Evolutionary conservation across 2,888 invertebrate species (phyloP).

Genomic region (Heliconius aoede): DNA sequence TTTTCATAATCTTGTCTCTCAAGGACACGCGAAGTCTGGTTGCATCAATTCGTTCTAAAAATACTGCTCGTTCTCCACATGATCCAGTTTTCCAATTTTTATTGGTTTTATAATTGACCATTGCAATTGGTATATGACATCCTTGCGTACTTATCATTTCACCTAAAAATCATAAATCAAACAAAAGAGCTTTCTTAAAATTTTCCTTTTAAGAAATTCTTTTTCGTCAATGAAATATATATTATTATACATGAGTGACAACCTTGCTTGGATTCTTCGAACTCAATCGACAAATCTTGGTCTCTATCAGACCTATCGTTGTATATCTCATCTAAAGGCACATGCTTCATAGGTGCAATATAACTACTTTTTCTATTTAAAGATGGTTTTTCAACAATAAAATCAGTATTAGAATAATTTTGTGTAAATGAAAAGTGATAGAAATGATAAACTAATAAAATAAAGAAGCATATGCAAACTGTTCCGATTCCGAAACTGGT

Average conservation of each 20-base stretch:
- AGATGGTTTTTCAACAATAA: constrained; percentile 17
- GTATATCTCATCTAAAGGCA: constrained; percentile 60
- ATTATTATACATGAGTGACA: background rate
- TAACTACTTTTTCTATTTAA: constrained; percentile 30
- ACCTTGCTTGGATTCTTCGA: constrained; percentile 56
- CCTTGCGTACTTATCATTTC: constrained; percentile 65
- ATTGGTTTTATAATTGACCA: constrained; percentile 56
- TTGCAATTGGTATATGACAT: constrained; percentile 66
- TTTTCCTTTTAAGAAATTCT: too few species aligned
- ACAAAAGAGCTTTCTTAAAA: too few species aligned
- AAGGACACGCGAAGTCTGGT: constrained; percentile 60
- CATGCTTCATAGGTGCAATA: constrained; percentile 57
- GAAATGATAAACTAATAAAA: constrained; percentile 56
- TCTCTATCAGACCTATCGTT: constrained; percentile 49
- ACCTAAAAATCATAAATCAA: constrained; percentile 45
- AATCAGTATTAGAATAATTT: constrained; percentile 32
- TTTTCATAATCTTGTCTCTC: constrained; percentile 57
- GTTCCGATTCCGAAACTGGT: constrained; percentile 52
- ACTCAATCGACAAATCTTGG: constrained; percentile 57
- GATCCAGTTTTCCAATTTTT: constrained; percentile 47
- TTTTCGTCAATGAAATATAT: background rate
- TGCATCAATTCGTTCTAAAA: constrained; percentile 59
- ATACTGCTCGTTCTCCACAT: constrained; percentile 68
- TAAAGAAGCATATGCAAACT: constrained; percentile 41
- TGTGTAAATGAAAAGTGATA: constrained; percentile 49